Evolutionary conservation across 1,140 invertebrate genomes (phyloP), one percentile per base, ranked within the genome.

Genomic region (Condylostylus longicornis): DNA sequence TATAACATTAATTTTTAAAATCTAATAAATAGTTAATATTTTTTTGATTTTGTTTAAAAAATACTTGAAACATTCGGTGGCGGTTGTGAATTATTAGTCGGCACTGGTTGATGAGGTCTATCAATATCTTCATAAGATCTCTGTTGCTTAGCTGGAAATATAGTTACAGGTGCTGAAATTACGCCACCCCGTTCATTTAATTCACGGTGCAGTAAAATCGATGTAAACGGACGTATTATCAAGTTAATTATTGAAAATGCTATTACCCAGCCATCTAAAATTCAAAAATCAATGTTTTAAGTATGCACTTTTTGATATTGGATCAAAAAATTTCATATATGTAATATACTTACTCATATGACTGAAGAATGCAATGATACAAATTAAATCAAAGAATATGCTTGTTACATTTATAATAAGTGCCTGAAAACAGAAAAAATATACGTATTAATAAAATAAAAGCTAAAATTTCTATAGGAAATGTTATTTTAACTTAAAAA

Each of bases 111-210:
- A 19, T 53, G 53, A 20, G 54, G 56, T 14, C 56, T 39, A 40
- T 60, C 57, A 14, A 60, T 60, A 34, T 60, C 57, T 47, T 60
- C 54, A 33, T 60, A 60, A 43, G 51, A 59, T 5, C 57, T 41
- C 45, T 57, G 57, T 40, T 55, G 51, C 18, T 40, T 58, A 10
- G 53, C 51, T 8, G 57, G 56, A 29, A 59, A 59, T 2, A 59
- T 53, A 6, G 53, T 53, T 0, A 49, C 54, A 13, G 45, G 47
- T 34, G 50, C 48, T 12, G 58, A 29, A 2, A 20, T 20, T 20
- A 42, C 52, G 10, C 57, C 57, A 14, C 56, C 56, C 10, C 57
- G 51, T 5, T 54, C 42, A 21, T 48, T 54, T 32, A 58, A 59
- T 35, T 60, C 57, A 2, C 54, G 46, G 21, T 58, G 59, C 15